Conservation (phyloP, 2,113 vertebrate species). For the Prolemur simus region DNA sequence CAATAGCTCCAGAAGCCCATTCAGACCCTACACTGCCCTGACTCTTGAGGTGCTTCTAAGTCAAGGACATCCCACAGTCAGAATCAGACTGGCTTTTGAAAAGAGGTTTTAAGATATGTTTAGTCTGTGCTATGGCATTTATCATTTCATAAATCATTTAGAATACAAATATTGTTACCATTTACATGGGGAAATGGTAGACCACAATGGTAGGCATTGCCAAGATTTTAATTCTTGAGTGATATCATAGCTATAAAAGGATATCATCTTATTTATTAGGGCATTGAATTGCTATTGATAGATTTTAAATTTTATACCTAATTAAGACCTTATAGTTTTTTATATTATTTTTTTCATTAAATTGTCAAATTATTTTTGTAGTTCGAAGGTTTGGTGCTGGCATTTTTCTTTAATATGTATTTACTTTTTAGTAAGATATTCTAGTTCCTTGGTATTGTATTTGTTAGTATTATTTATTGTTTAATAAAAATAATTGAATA, state of each 20-base stretch:
- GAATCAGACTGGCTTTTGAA: not conserved
- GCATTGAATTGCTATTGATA: not conserved
- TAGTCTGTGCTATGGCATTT: not conserved
- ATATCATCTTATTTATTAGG: not conserved
- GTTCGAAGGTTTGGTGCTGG: slow-evolving; percentile 11
- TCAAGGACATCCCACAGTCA: not conserved
- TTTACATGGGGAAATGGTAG: not conserved
- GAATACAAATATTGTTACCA: not conserved
- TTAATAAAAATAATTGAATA: slow-evolving; percentile 42
- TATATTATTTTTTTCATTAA: slow-evolving; percentile 29
- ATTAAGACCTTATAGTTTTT: not conserved
- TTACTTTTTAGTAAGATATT: slow-evolving; percentile 11
- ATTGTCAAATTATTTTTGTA: slow-evolving; percentile 38
- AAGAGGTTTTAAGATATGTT: not conserved
- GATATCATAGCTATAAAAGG: not conserved
- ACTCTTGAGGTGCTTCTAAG: slow-evolving; percentile 22
- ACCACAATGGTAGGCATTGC: not conserved
- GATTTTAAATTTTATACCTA: slow-evolving; percentile 38
- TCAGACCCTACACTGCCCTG: not conserved
- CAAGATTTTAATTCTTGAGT: slow-evolving; percentile 37
- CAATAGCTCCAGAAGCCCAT: slow-evolving; percentile 23
- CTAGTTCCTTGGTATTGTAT: slow-evolving; percentile 1
- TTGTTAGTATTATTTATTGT: slow-evolving; percentile 9
- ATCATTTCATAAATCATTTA: not conserved
- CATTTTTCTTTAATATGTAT: slow-evolving; percentile 14